These are phyloP conservation scores for Gryon sp. DNA, from an alignment of 1,140 invertebrate species.

Conservation along the genomic window DNA sequence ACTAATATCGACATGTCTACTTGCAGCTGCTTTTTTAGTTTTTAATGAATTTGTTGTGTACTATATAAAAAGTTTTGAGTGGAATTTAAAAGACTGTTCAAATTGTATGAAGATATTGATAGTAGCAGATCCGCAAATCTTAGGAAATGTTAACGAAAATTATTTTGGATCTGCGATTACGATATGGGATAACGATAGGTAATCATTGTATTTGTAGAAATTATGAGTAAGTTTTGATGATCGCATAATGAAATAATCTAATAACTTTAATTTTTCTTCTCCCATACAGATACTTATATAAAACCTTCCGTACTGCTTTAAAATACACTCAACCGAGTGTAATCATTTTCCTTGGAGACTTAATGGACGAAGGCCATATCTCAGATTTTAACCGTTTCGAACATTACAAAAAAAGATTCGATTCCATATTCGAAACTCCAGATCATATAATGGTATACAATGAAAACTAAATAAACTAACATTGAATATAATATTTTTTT, in stretches of 20 bases:
- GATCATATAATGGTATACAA: conserved; percentile 81
- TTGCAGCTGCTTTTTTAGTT: conserved; percentile 71
- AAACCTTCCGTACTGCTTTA: conserved; percentile 87
- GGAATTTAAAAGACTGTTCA: conserved; percentile 80
- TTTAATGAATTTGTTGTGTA: conserved; percentile 82
- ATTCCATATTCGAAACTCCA: conserved; percentile 84
- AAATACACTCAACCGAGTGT: conserved; percentile 89
- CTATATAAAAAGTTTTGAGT: conserved; percentile 80
- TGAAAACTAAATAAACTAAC: too few relatives aligned
- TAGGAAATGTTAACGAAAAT: conserved; percentile 87
- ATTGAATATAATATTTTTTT: conserved; percentile 24
- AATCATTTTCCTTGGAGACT: conserved; percentile 93
- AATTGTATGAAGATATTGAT: conserved; percentile 87
- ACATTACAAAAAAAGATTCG: conserved; percentile 85
- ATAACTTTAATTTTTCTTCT: conserved; percentile 69
- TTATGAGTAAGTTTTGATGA: too few relatives aligned
- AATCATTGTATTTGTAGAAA: conserved; percentile 55
- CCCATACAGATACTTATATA: conserved; percentile 90
- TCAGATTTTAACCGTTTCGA: conserved; percentile 85
- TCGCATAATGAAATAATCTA: too few relatives aligned
- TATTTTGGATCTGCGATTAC: conserved; percentile 80
- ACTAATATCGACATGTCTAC: conserved; percentile 63
- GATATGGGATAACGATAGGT: conserved; percentile 92
- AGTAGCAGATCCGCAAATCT: conserved; percentile 95
- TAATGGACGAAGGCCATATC: conserved; percentile 94